Conservation (phyloP, 2,113 vertebrate species). For the Patagioenas fasciata region DNA sequence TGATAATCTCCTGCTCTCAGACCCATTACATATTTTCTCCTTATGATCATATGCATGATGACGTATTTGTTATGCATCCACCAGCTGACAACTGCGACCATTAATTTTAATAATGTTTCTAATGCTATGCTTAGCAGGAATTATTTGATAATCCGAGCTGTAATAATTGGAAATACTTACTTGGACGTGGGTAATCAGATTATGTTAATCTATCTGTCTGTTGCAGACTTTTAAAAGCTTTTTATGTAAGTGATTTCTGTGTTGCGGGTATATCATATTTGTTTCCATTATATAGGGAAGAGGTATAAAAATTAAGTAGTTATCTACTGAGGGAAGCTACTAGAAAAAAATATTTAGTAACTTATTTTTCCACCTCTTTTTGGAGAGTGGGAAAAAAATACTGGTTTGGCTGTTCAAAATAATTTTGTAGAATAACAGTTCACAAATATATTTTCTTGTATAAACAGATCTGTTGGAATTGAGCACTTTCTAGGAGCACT, state of each 20-base stretch:
- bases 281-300: not conserved
- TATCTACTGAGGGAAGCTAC: not conserved
- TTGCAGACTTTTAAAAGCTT: not conserved
- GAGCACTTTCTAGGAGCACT: not conserved
- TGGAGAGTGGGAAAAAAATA: not conserved
- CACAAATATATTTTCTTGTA: not conserved
- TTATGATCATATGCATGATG: not conserved
- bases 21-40: not conserved
- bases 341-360: not conserved
- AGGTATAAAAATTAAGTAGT: not conserved
- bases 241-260: not conserved
- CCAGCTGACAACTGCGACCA: not conserved
- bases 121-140: not conserved
- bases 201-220: not conserved
- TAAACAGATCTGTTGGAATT: not conserved
- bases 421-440: not conserved
- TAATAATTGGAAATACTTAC: conserved; percentile 18
- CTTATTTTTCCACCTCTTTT: not conserved
- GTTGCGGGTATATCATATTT: not conserved
- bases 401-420: not conserved
- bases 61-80: not conserved
- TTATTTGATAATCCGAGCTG: not conserved
- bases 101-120: conserved; percentile 20
- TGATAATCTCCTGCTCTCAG: not conserved
- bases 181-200: not conserved